A percentile compares a stretch with the other conserved stretches of the same genome.
These are phyloP conservation scores for Diacarnus erythraeanus DNA, from an alignment of 37 sponge, comb jelly and placozoan genomes.

Conservation along the genomic window DNA sequence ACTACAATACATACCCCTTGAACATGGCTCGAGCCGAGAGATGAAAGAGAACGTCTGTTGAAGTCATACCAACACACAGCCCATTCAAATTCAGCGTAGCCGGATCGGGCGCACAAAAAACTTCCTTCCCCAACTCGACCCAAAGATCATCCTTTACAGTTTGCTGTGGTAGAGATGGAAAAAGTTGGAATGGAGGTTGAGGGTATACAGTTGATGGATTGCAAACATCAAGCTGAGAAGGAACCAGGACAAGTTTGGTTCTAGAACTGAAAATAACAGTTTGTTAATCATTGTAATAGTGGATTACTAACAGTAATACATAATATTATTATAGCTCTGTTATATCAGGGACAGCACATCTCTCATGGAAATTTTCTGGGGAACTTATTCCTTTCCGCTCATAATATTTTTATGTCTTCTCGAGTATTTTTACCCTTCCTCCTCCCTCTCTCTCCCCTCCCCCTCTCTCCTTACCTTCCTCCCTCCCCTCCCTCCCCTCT, in stretches of 20 bases:
- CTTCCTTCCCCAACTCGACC: background rate
- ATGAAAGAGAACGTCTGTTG: conserved; percentile 80
- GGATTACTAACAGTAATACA: no score
- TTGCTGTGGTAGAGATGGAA: no score
- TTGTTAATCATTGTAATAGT: no score
- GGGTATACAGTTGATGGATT: conserved; percentile 78
- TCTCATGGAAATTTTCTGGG: no score
- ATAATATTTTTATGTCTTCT: no score
- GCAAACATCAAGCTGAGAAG: conserved; percentile 71
- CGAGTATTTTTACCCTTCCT: no score
- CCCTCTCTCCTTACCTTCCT: no score
- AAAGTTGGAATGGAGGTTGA: conserved; percentile 78
- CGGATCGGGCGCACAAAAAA: conserved; percentile 58
- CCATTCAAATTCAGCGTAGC: conserved; percentile 65
- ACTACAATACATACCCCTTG: conserved; percentile 57
- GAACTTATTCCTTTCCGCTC: no score
- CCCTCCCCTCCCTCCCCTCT: no score
- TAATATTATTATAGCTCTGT: no score
- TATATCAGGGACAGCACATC: no score
- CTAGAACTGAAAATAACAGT: conserved; percentile 4
- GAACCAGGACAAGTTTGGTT: conserved; percentile 66
- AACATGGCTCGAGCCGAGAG: conserved; percentile 69
- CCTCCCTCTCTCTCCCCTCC: no score
- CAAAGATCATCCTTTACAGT: background rate
- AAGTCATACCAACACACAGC: conserved; percentile 67